These are phyloP conservation scores for Polyommatus iphigenia DNA, from an alignment of 2,888 invertebrate genomes.

Conservation along the genomic window DNA sequence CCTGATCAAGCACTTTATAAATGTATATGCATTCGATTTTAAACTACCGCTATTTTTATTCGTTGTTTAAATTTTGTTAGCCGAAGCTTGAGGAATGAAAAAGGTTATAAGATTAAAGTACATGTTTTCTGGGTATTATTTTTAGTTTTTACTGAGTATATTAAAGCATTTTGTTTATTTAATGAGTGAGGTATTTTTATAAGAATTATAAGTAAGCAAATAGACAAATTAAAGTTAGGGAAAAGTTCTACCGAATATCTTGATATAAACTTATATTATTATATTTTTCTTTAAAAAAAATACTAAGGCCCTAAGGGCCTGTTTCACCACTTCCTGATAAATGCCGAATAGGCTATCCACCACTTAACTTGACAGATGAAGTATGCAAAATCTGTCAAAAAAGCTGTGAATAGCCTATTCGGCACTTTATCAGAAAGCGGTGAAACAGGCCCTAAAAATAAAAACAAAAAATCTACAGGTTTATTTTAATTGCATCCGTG, in stretches of 20 bases:
- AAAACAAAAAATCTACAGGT: neutral
- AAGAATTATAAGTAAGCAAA: no score
- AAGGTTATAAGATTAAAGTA: neutral
- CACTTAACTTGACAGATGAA: no score
- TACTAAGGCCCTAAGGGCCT: neutral
- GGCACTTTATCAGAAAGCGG: no score
- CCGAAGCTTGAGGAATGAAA: neutral
- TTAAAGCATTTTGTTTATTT: no score
- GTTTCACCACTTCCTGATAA: no score
- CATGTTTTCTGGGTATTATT: neutral
- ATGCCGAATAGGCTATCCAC: no score
- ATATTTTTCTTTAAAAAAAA: neutral
- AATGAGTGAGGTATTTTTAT: no score
- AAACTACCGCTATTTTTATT: neutral
- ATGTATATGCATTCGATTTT: slow-evolving; percentile 24
- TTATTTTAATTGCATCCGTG: slow-evolving; percentile 7
- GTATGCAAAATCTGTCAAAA: no score
- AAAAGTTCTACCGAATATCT: no score
- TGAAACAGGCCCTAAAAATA: neutral
- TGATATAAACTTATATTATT: no score
- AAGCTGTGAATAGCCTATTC: no score
- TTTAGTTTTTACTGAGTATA: neutral
- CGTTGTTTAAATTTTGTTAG: neutral
- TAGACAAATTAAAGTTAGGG: no score
- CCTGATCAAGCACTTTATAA: slow-evolving; percentile 20